These are phyloP conservation scores for Clavelina lepadiformis DNA, from an alignment of 23 tunicate genomes.

Conservation along the genomic window DNA sequence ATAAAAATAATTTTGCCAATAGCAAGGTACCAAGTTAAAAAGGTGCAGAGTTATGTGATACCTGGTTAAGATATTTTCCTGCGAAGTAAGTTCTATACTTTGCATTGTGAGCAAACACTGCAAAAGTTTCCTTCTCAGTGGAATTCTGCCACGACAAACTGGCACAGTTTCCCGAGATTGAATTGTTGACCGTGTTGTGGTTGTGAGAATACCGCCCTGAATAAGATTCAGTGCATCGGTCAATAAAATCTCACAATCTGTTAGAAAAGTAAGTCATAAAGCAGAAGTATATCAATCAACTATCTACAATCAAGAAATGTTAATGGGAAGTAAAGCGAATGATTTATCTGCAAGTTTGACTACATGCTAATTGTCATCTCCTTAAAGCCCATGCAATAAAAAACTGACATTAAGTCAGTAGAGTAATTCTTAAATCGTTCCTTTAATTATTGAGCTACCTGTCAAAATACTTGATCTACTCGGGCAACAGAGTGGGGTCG, in stretches of 20 bases:
- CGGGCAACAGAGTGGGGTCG: conserved; percentile 97
- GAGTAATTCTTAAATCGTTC: too few species aligned
- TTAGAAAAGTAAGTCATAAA: background rate
- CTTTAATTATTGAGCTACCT: too few species aligned
- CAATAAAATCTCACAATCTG: background rate
- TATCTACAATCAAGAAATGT: too few species aligned
- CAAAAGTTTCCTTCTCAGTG: conserved; percentile 59
- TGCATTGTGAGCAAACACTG: conserved; percentile 35
- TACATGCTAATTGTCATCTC: too few species aligned
- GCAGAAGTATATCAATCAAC: too few species aligned
- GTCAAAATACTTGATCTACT: conserved; percentile 90
- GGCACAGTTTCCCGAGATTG: conserved; percentile 83
- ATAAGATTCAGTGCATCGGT: too few species aligned
- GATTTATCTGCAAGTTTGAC: too few species aligned
- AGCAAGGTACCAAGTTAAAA: background rate
- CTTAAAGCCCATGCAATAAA: too few species aligned
- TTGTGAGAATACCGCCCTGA: conserved; percentile 91
- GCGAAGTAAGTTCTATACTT: conserved; percentile 86
- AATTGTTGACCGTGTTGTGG: conserved; percentile 79
- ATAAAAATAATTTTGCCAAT: background rate
- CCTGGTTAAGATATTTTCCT: conserved; percentile 95
- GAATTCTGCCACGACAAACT: conserved; percentile 66
- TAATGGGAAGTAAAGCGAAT: too few species aligned
- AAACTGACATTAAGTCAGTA: too few species aligned
- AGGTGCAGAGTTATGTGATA: conserved; percentile 1